Evolutionary conservation across 2,888 invertebrate genomes (phyloP), one percentile per base, ranked within the genome.

Genomic region (Lepidochrysops patricia): DNA sequence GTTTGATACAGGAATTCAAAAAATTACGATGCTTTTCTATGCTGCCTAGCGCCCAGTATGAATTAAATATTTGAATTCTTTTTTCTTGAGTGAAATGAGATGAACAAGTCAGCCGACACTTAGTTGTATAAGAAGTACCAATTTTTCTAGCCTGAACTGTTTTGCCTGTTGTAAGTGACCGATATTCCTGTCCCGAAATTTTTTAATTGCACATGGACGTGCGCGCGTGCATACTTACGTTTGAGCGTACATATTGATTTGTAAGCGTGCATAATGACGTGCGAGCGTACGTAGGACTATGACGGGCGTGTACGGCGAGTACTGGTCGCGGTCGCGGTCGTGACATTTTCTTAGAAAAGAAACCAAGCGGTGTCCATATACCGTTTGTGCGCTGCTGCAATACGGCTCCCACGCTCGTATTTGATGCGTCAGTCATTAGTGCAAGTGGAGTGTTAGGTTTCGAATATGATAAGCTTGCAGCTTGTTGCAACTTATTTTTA

Each of bases 271-370:
- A n/a, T 79, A 29, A 19, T 54, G 27, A 32, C 29, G 54, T 5
- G 9, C 13, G 15, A 26, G 52, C 27, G 54, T 19, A 54, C 54
- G 9, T 79, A 88, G 88, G 79, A 87, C 85, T 73, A 88, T 89
- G 85, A 87, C 86, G 77, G 89, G 89, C 78, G 88, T 89, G 78
- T 89, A 89, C 83, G 89, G 79, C 73, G 88, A 87, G 80, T 89
- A 89, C 81, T 88, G 83, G 79, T 88, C 66, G 61, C 90, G 93
- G 67, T 93, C 94, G 61, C 91, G 95, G 64, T 95, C 96, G 26
- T 26, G 26, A 26, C 26, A 26, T 26, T 4, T 26, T 26, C 26
- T 26, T 26, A 4, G 26, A 26, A 26, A 26, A 26, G 26, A 4
- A 26, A 26, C 26, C 26, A 26, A 26, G 26, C 26, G 26, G 26